These are phyloP conservation scores for Melanotaenia trifasciata DNA, from an alignment of 2,797 vertebrate genomes.

Conservation along the genomic window DNA sequence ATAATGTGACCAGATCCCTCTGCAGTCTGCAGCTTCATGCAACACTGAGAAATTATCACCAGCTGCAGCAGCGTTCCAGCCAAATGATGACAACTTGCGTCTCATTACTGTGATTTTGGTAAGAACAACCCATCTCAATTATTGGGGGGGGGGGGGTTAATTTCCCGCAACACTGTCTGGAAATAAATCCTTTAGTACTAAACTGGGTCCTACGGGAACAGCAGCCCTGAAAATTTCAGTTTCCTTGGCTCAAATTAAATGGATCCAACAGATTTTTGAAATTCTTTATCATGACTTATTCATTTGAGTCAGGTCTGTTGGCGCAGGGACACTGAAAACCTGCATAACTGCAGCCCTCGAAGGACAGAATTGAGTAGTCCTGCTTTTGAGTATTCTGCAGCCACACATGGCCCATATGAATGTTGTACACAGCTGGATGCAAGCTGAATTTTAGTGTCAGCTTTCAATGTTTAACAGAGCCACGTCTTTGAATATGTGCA, in stretches of 20 bases:
- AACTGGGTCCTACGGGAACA: no score
- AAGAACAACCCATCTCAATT: constrained; percentile 8
- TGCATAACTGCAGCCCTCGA: no score
- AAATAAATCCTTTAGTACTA: background rate
- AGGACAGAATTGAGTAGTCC: no score
- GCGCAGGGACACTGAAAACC: no score
- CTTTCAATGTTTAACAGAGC: background rate
- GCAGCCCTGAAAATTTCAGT: no score
- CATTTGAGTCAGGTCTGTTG: no score
- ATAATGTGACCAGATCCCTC: background rate
- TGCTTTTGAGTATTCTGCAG: background rate
- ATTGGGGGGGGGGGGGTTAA: background rate
- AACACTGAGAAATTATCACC: constrained; percentile 44
- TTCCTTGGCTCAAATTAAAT: no score
- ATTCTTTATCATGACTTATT: no score
- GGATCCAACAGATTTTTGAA: no score
- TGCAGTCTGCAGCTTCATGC: constrained; percentile 3
- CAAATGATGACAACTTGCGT: constrained; percentile 26
- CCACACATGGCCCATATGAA: constrained; percentile 2
- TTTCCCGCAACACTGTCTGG: background rate
- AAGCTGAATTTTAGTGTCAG: constrained; percentile 3
- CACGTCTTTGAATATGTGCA: background rate
- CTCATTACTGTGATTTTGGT: constrained; percentile 23
- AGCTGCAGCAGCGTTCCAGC: constrained; percentile 37
- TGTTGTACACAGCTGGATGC: constrained; percentile 10